phyloP scores from a whole-genome alignment of 2,113 vertebrate species.

The Leptosomus discolor region DNA sequence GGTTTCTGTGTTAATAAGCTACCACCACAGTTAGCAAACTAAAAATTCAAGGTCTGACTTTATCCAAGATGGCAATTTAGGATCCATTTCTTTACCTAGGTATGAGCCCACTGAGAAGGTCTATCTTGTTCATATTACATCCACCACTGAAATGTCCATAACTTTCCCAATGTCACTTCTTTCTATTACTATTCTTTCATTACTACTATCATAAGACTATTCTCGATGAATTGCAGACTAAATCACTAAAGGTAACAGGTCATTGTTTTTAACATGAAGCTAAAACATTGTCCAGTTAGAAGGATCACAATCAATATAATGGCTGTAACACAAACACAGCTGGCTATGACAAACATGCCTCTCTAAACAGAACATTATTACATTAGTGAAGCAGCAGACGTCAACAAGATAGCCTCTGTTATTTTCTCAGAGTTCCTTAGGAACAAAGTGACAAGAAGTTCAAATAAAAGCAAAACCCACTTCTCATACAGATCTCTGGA shows the following conservation, averaged over 20 bases:
- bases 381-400: neutral
- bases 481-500: neutral
- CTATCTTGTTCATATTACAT: neutral
- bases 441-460: neutral
- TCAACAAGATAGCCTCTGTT: neutral
- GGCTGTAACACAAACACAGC: neutral
- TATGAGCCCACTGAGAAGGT: neutral
- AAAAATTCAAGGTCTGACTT: neutral
- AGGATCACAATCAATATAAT: neutral
- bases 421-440: neutral
- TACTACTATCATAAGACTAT: neutral
- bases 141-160: neutral
- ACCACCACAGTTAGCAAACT: neutral
- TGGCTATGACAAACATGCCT: neutral
- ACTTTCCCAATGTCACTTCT: neutral
- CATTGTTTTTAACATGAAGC: neutral
- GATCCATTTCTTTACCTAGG: neutral
- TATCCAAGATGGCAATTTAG: neutral
- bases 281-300: neutral
- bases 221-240: neutral
- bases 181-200: neutral
- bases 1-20: neutral
- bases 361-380: conserved; percentile 7
- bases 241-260: neutral
- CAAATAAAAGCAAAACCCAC: neutral